These are phyloP conservation scores for Elephas maximus DNA, from an alignment of 2,113 vertebrate species.

Conservation along the genomic window DNA sequence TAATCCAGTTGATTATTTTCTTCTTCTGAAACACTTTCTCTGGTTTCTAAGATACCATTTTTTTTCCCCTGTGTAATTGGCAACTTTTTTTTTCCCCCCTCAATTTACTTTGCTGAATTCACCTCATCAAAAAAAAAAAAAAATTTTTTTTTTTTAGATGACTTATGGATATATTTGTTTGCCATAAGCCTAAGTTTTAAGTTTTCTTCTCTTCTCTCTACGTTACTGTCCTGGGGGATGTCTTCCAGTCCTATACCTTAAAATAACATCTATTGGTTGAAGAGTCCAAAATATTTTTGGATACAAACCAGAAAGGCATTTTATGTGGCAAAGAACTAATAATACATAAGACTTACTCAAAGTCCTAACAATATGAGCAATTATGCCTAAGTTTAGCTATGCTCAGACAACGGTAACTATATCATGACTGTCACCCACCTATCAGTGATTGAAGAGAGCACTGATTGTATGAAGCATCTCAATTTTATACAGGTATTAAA, in stretches of 20 bases:
- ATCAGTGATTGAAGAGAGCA: background rate
- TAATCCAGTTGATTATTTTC: background rate
- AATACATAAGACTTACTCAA: background rate
- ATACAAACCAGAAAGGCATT: background rate
- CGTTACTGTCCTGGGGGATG: background rate
- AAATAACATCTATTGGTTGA: background rate
- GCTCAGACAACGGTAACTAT: background rate
- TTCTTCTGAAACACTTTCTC: background rate
- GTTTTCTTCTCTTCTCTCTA: background rate
- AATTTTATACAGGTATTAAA: background rate
- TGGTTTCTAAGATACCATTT: background rate
- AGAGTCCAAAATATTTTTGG: background rate
- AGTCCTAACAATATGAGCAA: background rate
- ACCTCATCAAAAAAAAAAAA: background rate
- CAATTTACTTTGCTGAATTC: background rate
- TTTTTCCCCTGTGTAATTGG: background rate
- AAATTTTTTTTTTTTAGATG: background rate
- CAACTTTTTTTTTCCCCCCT: background rate
- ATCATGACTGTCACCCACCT: background rate
- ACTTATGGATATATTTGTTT: background rate
- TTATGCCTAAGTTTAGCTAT: background rate
- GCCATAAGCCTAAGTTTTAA: background rate
- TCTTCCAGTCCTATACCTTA: background rate
- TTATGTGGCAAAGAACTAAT: background rate
- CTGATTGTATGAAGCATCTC: background rate